Evolutionary conservation across 2,888 invertebrate genomes (phyloP), one percentile per base, ranked within the genome.

Genomic region (Epinotia brunnichana): DNA sequence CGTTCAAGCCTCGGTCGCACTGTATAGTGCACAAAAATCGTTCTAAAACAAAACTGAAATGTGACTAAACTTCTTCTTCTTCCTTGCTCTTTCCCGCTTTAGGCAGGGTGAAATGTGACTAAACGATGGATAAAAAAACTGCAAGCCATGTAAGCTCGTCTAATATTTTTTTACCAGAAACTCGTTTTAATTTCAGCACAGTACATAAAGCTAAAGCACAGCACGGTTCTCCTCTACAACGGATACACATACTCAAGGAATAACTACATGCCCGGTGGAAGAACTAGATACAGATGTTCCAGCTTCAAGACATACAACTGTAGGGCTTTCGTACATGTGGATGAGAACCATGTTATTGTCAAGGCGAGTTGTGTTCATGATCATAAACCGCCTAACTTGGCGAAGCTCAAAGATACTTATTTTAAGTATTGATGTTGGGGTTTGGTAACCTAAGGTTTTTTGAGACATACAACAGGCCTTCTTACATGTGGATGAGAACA

Each of bases 231-330:
- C 41, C 66, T 66, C 11, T 56, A n/a, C 54, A 41, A 66, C 4
- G 66, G 54, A 15, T 66, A 56, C 11, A 66, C 66, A 13, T 66
- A 66, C 24, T 66, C 66, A 11, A 66, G 41, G 39, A 66, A 66
- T 54, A 66, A 66, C 54, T 13, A 15, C 2, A 56, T 41, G 11
- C 2, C 41, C 5, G 41, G 66, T 2, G 41, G 66, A 1, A n/a
- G 54, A 17, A 41, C 41, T 5, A 66, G 54, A 19, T 54, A 66
- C 24, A 39, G 56, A 15, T 56, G 56, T 2, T 66, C 66, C 21
- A 66, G 66, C 41, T 66, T 66, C 54, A 66, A 56, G 24, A 66
- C 39, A 21, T 24, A 21, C 21, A 51, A 51, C 53, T 63, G 63
- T 15, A 63, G 35, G 19, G 63, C 63, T 9, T 66, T 17, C 17